phyloP scores from a whole-genome alignment of 2,797 vertebrate genomes.

The Pseudochaenichthys georgianus region DNA sequence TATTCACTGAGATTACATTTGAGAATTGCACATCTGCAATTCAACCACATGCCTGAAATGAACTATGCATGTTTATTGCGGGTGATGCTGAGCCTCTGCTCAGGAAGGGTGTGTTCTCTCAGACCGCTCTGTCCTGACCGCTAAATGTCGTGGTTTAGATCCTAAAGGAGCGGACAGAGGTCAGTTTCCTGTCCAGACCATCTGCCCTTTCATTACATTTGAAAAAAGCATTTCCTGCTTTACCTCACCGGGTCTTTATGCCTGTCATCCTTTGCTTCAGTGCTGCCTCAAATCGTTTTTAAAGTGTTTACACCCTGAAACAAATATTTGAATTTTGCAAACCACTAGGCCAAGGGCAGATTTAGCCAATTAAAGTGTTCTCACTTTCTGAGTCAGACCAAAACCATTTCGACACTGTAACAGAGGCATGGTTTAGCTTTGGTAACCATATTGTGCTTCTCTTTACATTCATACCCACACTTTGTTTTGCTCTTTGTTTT shows the following conservation, averaged over 20 bases:
- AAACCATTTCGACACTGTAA: neutral
- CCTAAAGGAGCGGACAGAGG: slow-evolving; percentile 57
- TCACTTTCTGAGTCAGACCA: slow-evolving; percentile 12
- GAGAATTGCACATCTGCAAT: slow-evolving; percentile 22
- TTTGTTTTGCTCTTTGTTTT: neutral
- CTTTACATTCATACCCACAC: too few species aligned
- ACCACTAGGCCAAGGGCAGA: neutral
- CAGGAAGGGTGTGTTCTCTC: slow-evolving; percentile 78
- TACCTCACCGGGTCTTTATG: neutral
- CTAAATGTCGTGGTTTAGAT: slow-evolving; percentile 62
- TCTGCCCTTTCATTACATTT: slow-evolving; percentile 43
- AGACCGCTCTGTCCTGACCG: slow-evolving; percentile 60
- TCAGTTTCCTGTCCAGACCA: slow-evolving; percentile 46
- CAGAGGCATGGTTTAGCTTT: neutral
- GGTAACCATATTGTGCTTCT: neutral
- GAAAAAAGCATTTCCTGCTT: slow-evolving; percentile 29
- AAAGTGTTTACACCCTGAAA: neutral
- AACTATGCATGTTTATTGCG: slow-evolving; percentile 41
- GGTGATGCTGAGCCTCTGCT: slow-evolving; percentile 53
- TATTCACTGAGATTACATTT: neutral
- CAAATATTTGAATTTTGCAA: neutral
- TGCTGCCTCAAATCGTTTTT: neutral
- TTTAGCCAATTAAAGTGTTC: slow-evolving; percentile 5
- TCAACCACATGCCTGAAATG: slow-evolving; percentile 17
- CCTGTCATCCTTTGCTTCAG: neutral